Evolutionary conservation across 2,797 vertebrate species (phyloP).

Genomic region (Mormyrus proboscirostris): DNA sequence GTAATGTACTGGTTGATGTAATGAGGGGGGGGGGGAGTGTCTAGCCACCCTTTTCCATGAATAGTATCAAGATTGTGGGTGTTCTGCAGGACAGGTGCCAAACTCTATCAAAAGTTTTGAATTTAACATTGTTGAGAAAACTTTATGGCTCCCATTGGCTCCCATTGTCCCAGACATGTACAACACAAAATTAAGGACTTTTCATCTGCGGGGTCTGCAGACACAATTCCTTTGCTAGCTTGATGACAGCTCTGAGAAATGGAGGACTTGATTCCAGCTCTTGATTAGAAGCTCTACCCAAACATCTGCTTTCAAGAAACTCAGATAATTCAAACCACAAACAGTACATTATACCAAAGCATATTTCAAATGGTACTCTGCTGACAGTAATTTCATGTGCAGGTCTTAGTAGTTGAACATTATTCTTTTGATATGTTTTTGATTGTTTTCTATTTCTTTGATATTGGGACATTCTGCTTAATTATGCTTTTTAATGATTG

Average conservation of each 20-base stretch:
- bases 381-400: not conserved
- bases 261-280: not conserved
- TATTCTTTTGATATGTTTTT: not conserved
- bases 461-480: not conserved
- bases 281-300: not conserved
- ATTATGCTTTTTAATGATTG: not conserved
- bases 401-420: not conserved
- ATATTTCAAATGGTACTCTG: not conserved
- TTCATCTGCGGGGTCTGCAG: not conserved
- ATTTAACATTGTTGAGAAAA: conserved; percentile 11
- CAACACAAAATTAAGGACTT: not conserved
- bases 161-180: conserved; percentile 4
- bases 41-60: not conserved
- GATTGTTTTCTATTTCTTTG: not conserved
- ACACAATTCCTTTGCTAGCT: not conserved
- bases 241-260: conserved; percentile 15
- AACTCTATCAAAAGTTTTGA: not conserved
- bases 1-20: not conserved
- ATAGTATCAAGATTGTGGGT: conserved; percentile 18
- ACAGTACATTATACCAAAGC: conserved; percentile 2
- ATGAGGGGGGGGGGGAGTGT: not conserved
- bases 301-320: conserved; percentile 13
- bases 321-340: not conserved
- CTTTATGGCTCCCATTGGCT: conserved; percentile 6
- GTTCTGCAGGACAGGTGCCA: conserved; percentile 19